A percentile compares a stretch with the other conserved stretches of the same genome.
Evolutionary conservation across 1,140 invertebrate species (phyloP).

Genomic region (Drosophila nasuta): DNA sequence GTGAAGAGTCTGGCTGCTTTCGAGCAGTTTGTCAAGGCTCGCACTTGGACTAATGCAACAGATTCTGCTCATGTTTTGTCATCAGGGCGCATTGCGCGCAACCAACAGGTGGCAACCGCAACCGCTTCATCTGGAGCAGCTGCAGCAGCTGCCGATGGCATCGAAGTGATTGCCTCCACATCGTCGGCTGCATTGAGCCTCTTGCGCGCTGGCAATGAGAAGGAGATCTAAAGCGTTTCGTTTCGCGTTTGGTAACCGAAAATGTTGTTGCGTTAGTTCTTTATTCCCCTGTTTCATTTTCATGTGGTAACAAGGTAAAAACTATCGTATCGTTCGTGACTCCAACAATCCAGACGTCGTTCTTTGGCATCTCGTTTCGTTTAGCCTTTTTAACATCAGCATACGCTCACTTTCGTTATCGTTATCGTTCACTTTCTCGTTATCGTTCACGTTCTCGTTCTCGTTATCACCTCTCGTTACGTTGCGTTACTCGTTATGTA

Average conservation of each 20-base stretch:
- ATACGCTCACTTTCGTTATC: slow-evolving; percentile 50
- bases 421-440: slow-evolving; percentile 54
- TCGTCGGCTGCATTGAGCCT: slow-evolving; percentile 27
- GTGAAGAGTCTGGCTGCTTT: slow-evolving; percentile 70
- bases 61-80: slow-evolving; percentile 69
- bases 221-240: slow-evolving; percentile 56
- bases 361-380: slow-evolving; percentile 27
- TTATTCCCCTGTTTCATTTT: slow-evolving; percentile 38
- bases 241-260: slow-evolving; percentile 46
- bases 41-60: slow-evolving; percentile 63
- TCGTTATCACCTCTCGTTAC: slow-evolving; percentile 67
- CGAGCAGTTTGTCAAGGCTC: slow-evolving; percentile 68
- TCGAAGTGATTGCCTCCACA: slow-evolving; percentile 22
- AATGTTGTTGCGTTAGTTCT: slow-evolving; percentile 26
- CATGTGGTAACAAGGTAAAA: slow-evolving; percentile 72
- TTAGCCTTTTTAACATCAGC: slow-evolving; percentile 49
- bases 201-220: slow-evolving; percentile 50
- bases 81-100: slow-evolving; percentile 68
- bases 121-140: slow-evolving; percentile 18
- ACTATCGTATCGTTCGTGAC: slow-evolving; percentile 45
- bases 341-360: slow-evolving; percentile 25
- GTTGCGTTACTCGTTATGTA: slow-evolving; percentile 53
- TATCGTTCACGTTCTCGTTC: slow-evolving; percentile 56
- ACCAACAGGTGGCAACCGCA: slow-evolving; percentile 48
- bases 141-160: slow-evolving; percentile 20